phyloP scores from a whole-genome alignment of 2,888 invertebrate genomes.

The Kryphioiulus occultus region DNA sequence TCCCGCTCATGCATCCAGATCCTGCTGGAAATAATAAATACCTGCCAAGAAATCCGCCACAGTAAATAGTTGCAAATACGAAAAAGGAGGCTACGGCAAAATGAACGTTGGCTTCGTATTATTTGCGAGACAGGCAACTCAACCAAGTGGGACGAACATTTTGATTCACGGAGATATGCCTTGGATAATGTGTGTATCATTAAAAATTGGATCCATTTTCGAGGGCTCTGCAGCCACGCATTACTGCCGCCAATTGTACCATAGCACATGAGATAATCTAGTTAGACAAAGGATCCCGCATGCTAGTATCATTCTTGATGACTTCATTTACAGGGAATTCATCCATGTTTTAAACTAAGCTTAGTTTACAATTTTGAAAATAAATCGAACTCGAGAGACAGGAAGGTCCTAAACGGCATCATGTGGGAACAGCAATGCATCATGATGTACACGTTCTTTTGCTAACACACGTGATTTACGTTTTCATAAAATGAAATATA shows the following conservation, averaged over 20 bases:
- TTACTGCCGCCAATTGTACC: neutral
- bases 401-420: no score
- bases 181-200: neutral
- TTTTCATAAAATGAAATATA: no score
- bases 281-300: neutral
- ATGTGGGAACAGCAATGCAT: no score
- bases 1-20: neutral
- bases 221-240: neutral
- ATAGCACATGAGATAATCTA: neutral
- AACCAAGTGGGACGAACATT: neutral
- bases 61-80: neutral
- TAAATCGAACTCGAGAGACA: no score
- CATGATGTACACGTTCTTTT: no score
- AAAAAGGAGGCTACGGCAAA: neutral
- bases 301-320: neutral
- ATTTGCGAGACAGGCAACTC: neutral
- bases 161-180: neutral
- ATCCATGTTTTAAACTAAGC: no score
- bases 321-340: no score
- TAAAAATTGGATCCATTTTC: neutral
- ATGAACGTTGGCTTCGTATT: neutral
- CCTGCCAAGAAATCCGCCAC: neutral
- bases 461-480: no score
- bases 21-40: neutral
- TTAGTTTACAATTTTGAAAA: no score